phyloP scores from a whole-genome alignment of 2,797 vertebrate genomes.

The Alca torda region DNA sequence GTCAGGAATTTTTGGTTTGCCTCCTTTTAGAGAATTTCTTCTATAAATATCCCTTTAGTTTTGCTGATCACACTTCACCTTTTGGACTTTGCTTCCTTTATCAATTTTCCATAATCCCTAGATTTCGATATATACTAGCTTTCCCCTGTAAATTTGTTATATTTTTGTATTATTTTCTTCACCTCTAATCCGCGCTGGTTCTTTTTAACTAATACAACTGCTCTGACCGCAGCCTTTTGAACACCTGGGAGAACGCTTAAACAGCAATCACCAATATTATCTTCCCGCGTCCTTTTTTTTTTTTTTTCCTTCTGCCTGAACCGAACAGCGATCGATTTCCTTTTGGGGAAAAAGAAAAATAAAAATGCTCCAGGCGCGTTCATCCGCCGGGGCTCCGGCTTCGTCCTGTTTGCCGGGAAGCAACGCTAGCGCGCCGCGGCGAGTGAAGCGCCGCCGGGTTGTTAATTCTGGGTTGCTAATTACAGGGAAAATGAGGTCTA shows the following conservation, averaged over 20 bases:
- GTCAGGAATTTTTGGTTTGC: neutral
- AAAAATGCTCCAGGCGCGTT: no score
- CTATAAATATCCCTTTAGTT: neutral
- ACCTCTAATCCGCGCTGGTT: neutral
- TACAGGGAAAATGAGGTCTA: no score
- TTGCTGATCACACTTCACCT: neutral
- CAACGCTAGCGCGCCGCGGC: rapidly evolving
- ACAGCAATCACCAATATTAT: neutral
- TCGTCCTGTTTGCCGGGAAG: neutral
- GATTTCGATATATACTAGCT: neutral
- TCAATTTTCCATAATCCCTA: neutral
- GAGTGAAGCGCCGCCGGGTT: no score
- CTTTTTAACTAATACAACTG: neutral
- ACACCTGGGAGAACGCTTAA: neutral
- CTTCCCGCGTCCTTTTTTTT: neutral
- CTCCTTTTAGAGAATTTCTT: neutral
- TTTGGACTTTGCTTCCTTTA: neutral
- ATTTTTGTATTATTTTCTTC: neutral
- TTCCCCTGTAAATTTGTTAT: neutral
- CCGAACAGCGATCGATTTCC: neutral
- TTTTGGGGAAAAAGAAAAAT: neutral
- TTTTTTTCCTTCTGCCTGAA: neutral
- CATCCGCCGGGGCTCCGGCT: neutral
- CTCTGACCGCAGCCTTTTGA: neutral
- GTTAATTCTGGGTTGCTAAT: neutral